Conservation (phyloP, 1,140 invertebrate species). For the Psix sp. region DNA sequence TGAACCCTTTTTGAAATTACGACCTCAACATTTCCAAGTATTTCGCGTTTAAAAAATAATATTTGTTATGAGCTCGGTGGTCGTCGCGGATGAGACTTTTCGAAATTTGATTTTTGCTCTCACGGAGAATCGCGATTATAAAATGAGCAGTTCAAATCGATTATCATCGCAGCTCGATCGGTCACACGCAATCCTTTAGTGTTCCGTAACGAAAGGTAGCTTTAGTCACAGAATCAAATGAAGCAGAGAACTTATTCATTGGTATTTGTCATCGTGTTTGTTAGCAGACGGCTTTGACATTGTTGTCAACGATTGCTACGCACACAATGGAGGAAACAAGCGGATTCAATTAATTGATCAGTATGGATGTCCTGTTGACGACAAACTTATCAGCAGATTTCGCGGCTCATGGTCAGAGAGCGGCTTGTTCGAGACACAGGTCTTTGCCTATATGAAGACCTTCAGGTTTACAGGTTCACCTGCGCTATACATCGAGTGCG, state of each 20-base stretch:
- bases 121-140: constrained; percentile 5
- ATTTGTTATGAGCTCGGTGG: too few species aligned
- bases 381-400: constrained; percentile 94
- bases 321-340: constrained; percentile 95
- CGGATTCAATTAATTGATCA: constrained; percentile 94
- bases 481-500: constrained; percentile 95
- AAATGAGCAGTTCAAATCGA: constrained; percentile 41
- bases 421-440: constrained; percentile 93
- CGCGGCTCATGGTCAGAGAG: constrained; percentile 93
- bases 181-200: constrained; percentile 38
- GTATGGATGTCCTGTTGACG: constrained; percentile 95
- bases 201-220: constrained; percentile 36
- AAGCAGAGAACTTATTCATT: constrained; percentile 32
- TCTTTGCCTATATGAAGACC: constrained; percentile 96
- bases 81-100: too few species aligned
- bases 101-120: too few species aligned
- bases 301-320: constrained; percentile 96
- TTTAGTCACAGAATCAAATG: constrained; percentile 13
- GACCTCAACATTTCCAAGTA: too few species aligned
- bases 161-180: constrained; percentile 31
- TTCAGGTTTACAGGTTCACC: constrained; percentile 95
- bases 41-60: too few species aligned
- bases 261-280: constrained; percentile 56
- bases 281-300: constrained; percentile 94
- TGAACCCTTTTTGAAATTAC: too few species aligned